A percentile compares a stretch with the other conserved stretches of the same genome.
Conservation (phyloP, 2,888 invertebrate species). For the Hyposoter dolosus region DNA sequence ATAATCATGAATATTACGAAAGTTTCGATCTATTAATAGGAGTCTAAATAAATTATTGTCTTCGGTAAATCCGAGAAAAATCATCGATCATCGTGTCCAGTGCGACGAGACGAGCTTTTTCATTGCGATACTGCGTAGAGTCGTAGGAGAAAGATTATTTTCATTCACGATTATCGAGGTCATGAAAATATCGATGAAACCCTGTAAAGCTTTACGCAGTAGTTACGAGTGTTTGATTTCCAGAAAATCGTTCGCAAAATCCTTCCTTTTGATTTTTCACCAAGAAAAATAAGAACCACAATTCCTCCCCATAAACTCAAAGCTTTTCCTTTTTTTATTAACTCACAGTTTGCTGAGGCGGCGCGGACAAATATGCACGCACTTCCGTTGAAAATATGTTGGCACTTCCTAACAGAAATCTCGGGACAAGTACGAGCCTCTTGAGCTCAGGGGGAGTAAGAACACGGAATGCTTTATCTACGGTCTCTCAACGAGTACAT, state of each 20-base stretch:
- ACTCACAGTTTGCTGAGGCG: conserved; percentile 7
- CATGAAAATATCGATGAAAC: conserved; percentile 45
- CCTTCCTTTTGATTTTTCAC: conserved; percentile 9
- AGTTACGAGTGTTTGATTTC: neutral
- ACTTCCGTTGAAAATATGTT: conserved; percentile 61
- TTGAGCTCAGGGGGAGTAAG: conserved; percentile 46
- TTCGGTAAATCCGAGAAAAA: conserved; percentile 26
- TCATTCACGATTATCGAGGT: conserved; percentile 30
- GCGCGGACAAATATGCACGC: conserved; percentile 35
- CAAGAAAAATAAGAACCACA: neutral
- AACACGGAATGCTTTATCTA: conserved; percentile 65
- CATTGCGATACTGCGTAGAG: conserved; percentile 14
- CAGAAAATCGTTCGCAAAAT: conserved; percentile 47
- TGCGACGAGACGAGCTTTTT: conserved; percentile 30
- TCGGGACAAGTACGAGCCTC: conserved; percentile 26
- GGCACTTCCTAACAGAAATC: conserved; percentile 62
- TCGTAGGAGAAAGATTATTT: conserved; percentile 44
- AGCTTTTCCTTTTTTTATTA: conserved; percentile 5
- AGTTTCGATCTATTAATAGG: neutral
- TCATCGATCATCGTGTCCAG: neutral
- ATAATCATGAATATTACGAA: neutral
- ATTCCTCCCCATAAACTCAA: conserved; percentile 17
- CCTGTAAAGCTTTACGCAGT: conserved; percentile 17
- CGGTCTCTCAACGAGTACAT: conserved; percentile 55
- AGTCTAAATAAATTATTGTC: conserved; percentile 14